These are phyloP conservation scores for Sinocyclocheilus rhinocerous DNA, from an alignment of 2,113 vertebrate genomes.

Conservation along the genomic window DNA sequence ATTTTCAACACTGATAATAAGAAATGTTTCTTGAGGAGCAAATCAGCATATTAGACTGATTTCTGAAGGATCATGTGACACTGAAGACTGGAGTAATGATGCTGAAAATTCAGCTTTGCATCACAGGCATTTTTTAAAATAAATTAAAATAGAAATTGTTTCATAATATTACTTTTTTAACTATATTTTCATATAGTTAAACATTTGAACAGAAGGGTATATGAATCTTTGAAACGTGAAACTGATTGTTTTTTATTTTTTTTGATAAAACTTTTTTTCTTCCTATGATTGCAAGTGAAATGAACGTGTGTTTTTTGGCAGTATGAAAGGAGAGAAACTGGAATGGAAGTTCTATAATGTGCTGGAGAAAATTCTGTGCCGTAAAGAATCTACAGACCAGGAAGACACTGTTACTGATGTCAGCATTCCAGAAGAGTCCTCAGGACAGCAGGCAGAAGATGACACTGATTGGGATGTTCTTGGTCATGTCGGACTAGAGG, in stretches of 20 bases:
- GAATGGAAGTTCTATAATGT: conserved; percentile 70
- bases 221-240: neutral
- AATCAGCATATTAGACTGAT: neutral
- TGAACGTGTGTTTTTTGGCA: neutral
- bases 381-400: conserved; percentile 52
- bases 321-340: conserved; percentile 59
- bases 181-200: neutral
- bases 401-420: conserved; percentile 61
- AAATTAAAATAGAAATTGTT: neutral
- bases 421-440: conserved; percentile 62
- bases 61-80: neutral
- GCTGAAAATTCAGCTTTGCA: neutral
- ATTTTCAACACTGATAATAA: neutral
- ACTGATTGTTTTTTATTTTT: too few species aligned
- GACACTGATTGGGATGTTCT: conserved; percentile 68
- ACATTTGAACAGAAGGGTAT: neutral
- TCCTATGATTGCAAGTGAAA: neutral
- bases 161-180: neutral
- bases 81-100: neutral
- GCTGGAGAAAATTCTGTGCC: conserved; percentile 63
- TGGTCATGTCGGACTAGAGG: conserved; percentile 54
- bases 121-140: neutral
- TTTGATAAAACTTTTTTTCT: too few species aligned
- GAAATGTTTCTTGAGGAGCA: neutral
- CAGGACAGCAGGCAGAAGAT: conserved; percentile 18